These are phyloP conservation scores for Morpho achilles DNA, from an alignment of 2,888 invertebrate genomes.

Conservation along the genomic window DNA sequence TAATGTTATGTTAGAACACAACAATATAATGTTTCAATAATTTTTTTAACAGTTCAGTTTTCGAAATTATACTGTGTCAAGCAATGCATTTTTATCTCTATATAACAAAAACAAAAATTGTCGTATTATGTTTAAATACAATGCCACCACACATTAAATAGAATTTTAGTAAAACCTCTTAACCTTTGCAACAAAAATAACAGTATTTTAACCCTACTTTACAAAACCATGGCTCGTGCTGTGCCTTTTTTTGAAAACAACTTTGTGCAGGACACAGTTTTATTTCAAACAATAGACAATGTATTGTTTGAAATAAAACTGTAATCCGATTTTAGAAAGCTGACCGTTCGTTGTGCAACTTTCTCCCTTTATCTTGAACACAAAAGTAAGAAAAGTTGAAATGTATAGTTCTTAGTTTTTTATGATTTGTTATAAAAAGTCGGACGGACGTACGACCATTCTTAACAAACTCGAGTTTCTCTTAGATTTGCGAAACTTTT, in stretches of 20 bases:
- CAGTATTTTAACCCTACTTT: too few species aligned
- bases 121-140: too few species aligned
- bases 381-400: conserved; percentile 62
- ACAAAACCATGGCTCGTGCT: too few species aligned
- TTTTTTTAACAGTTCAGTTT: too few species aligned
- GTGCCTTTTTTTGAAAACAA: conserved; percentile 30
- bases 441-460: conserved; percentile 14
- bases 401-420: conserved; percentile 45
- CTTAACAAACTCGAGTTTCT: conserved; percentile 18
- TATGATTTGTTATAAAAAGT: conserved; percentile 44
- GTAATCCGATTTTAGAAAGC: conserved; percentile 26
- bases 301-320: conserved; percentile 49
- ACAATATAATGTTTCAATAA: too few species aligned
- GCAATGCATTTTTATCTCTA: too few species aligned
- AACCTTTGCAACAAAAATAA: too few species aligned
- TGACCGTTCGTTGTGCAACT: conserved; percentile 64
- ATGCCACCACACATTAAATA: too few species aligned
- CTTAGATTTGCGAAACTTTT: conserved; percentile 13
- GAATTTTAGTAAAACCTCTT: too few species aligned
- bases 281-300: conserved; percentile 55
- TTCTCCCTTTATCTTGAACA: conserved; percentile 68
- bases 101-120: too few species aligned
- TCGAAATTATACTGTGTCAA: too few species aligned
- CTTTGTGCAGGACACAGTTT: conserved; percentile 58
- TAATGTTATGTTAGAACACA: too few species aligned